Conservation (phyloP, 1,140 invertebrate genomes). For the Belonocnema kinseyi region DNA sequence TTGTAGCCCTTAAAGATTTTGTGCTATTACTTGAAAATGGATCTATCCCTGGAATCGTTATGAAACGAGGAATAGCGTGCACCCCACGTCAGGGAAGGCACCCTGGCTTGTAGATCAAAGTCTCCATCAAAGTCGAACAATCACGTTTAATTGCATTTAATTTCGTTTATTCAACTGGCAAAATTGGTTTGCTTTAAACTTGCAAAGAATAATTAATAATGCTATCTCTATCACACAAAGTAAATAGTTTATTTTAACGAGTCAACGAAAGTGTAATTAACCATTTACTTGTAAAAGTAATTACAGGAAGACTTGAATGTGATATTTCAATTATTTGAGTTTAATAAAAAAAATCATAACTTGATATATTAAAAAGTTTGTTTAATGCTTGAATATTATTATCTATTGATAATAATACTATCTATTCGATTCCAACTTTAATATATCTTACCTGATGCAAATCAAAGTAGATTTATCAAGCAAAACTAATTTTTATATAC, state of each 20-base stretch:
- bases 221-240: background rate
- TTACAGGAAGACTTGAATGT: background rate
- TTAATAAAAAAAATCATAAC: background rate
- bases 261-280: slow-evolving; percentile 2
- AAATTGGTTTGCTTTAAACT: background rate
- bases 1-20: too few relatives aligned
- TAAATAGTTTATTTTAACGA: background rate
- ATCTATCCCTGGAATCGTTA: too few relatives aligned
- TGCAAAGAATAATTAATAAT: slow-evolving; percentile 9
- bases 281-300: background rate
- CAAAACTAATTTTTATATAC: too few relatives aligned
- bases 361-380: too few relatives aligned
- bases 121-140: slow-evolving; percentile 6
- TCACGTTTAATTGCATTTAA: slow-evolving; percentile 8
- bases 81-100: background rate
- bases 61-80: too few relatives aligned
- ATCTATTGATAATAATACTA: too few relatives aligned
- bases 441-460: too few relatives aligned
- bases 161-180: background rate
- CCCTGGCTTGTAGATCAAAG: background rate
- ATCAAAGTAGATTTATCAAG: too few relatives aligned
- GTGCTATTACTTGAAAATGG: too few relatives aligned
- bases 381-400: too few relatives aligned
- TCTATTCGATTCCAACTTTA: too few relatives aligned
- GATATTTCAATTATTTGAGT: background rate